phyloP scores from a whole-genome alignment of 2,888 invertebrate genomes.

The Cistogaster globosa region DNA sequence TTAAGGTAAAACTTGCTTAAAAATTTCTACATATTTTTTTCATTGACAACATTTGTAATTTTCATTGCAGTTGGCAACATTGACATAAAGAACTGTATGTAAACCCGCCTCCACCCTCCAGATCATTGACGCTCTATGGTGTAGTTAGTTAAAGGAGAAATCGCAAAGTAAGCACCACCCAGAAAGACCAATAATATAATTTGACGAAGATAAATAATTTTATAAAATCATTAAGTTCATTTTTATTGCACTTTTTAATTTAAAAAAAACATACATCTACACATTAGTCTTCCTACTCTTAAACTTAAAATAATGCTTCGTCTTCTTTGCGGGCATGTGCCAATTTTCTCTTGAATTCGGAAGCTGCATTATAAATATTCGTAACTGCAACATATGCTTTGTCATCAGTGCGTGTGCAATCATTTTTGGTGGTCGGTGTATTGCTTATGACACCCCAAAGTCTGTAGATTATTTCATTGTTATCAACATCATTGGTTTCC shows the following conservation, averaged over 20 bases:
- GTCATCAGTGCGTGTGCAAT: constrained; percentile 39
- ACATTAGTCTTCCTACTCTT: not conserved
- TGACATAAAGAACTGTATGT: too few species aligned
- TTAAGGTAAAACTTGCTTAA: too few species aligned
- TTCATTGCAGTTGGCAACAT: too few species aligned
- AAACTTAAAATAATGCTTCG: constrained; percentile 28
- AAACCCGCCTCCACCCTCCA: too few species aligned
- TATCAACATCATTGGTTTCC: constrained; percentile 19
- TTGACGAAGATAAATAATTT: too few species aligned
- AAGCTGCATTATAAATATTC: constrained; percentile 13
- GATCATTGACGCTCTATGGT: too few species aligned
- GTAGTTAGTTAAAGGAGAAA: too few species aligned
- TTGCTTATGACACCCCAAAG: constrained; percentile 77
- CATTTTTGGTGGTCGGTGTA: constrained; percentile 31
- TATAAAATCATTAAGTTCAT: not conserved
- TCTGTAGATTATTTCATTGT: constrained; percentile 53
- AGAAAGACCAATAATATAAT: too few species aligned
- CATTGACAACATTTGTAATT: too few species aligned
- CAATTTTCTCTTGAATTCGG: constrained; percentile 24
- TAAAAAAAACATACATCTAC: not conserved
- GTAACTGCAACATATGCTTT: constrained; percentile 45
- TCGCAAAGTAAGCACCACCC: too few species aligned
- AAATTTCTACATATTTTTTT: too few species aligned
- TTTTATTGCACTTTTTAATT: constrained; percentile 19
- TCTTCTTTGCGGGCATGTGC: constrained; percentile 13